These are phyloP conservation scores for Dorcus hopei DNA, from an alignment of 2,888 invertebrate genomes.

Conservation along the genomic window DNA sequence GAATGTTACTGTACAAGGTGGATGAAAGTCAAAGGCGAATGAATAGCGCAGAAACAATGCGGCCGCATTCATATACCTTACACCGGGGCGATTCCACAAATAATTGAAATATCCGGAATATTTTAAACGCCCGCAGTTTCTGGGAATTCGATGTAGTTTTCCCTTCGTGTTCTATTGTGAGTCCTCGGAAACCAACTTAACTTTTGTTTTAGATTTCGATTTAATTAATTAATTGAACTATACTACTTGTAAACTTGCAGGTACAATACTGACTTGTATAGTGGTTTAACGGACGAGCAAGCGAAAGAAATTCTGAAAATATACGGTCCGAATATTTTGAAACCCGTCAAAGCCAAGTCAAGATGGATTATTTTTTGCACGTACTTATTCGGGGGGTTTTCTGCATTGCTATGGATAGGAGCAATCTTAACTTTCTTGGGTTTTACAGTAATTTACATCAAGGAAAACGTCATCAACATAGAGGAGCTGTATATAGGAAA, in stretches of 20 bases:
- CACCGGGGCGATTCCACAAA: too few species aligned
- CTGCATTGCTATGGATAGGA: slow-evolving; percentile 67
- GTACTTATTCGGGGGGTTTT: slow-evolving; percentile 71
- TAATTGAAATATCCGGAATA: too few species aligned
- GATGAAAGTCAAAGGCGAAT: too few species aligned
- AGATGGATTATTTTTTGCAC: slow-evolving; percentile 62
- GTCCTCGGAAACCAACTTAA: too few species aligned
- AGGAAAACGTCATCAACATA: slow-evolving; percentile 10
- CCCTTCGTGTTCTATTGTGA: too few species aligned
- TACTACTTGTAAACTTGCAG: slow-evolving; percentile 18
- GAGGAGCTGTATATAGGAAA: slow-evolving; percentile 42
- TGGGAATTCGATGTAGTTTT: too few species aligned
- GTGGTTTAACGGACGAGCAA: slow-evolving; percentile 54
- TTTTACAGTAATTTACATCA: slow-evolving; percentile 46
- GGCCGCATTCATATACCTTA: too few species aligned
- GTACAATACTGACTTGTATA: slow-evolving; percentile 50
- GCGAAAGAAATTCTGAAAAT: slow-evolving; percentile 54
- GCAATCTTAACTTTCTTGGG: slow-evolving; percentile 61
- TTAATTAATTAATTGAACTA: too few species aligned
- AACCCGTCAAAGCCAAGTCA: slow-evolving; percentile 58
- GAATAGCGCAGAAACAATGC: too few species aligned
- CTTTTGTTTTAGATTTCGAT: too few species aligned
- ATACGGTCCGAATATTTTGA: slow-evolving; percentile 62
- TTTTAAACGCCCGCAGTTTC: too few species aligned
- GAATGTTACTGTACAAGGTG: too few species aligned